A percentile compares a stretch with the other conserved stretches of the same genome.
Conservation (phyloP, 2,113 vertebrate genomes). For the Mohoua ochrocephala region DNA sequence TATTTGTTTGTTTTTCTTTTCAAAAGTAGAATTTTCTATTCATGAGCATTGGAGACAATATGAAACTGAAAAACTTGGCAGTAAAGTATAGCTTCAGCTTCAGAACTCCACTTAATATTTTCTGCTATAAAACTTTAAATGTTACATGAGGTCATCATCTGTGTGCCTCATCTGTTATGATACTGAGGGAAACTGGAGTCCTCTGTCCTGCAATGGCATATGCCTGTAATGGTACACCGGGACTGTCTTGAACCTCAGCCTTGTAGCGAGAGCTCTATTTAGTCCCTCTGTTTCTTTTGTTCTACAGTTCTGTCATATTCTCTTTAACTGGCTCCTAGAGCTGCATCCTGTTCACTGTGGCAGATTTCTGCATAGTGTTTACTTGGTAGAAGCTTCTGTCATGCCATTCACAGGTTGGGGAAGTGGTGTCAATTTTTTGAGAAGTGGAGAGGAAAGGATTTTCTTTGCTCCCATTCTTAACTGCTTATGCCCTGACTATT, state of each 20-base stretch:
- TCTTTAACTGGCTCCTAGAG: background rate
- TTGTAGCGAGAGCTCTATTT: fast-evolving
- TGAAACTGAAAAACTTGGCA: background rate
- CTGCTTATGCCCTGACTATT: background rate
- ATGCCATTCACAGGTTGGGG: fast-evolving
- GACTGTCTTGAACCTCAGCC: background rate
- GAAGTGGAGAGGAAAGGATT: background rate
- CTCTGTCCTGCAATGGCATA: background rate
- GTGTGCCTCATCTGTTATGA: background rate
- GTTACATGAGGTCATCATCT: too few species aligned
- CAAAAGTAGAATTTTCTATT: background rate
- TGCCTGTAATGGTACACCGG: background rate
- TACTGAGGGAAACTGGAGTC: background rate
- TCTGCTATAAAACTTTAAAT: background rate
- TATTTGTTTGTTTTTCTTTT: background rate
- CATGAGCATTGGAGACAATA: background rate
- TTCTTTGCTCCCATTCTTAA: background rate
- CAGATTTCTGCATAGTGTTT: background rate
- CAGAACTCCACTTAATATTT: background rate
- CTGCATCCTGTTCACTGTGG: background rate
- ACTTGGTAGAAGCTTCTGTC: background rate
- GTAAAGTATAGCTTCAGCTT: background rate
- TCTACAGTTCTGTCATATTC: background rate
- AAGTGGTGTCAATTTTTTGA: background rate
- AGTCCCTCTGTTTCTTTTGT: background rate